Evolutionary conservation across 2,888 invertebrate genomes (phyloP).

Genomic region (Lasius fuliginosus): DNA sequence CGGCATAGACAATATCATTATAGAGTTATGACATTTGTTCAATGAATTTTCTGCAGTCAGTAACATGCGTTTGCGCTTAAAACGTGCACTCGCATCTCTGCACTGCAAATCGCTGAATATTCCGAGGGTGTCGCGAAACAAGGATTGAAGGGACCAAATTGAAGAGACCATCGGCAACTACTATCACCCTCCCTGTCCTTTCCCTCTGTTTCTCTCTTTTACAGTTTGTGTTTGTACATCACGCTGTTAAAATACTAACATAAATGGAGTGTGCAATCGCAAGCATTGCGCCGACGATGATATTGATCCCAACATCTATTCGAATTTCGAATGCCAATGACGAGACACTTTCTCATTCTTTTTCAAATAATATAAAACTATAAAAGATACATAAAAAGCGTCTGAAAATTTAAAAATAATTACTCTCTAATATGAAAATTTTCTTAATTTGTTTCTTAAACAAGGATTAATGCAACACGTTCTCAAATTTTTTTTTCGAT

Average conservation of each 20-base stretch:
- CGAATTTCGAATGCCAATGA: background rate
- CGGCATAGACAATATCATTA: background rate
- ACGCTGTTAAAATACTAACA: slow-evolving; percentile 76
- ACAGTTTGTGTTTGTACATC: slow-evolving; percentile 74
- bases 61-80: slow-evolving; percentile 25
- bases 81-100: slow-evolving; percentile 24
- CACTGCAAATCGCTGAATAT: slow-evolving; percentile 43
- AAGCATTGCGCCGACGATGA: slow-evolving; percentile 67
- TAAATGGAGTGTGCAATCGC: slow-evolving; percentile 76
- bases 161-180: slow-evolving; percentile 27
- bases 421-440: background rate
- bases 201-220: slow-evolving; percentile 43
- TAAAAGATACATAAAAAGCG: background rate
- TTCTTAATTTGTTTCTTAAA: background rate
- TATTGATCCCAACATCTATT: slow-evolving; percentile 38
- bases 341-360: background rate
- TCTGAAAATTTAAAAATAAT: background rate
- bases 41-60: slow-evolving; percentile 35
- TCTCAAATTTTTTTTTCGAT: background rate
- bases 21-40: background rate
- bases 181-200: slow-evolving; percentile 26
- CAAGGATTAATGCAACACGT: background rate
- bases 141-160: slow-evolving; percentile 30
- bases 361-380: background rate
- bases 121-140: slow-evolving; percentile 39